Percentiles rank a stretch among this genome's conserved stretches.
Conservation (phyloP, 1,140 invertebrate species). For the Cydia amplana region DNA sequence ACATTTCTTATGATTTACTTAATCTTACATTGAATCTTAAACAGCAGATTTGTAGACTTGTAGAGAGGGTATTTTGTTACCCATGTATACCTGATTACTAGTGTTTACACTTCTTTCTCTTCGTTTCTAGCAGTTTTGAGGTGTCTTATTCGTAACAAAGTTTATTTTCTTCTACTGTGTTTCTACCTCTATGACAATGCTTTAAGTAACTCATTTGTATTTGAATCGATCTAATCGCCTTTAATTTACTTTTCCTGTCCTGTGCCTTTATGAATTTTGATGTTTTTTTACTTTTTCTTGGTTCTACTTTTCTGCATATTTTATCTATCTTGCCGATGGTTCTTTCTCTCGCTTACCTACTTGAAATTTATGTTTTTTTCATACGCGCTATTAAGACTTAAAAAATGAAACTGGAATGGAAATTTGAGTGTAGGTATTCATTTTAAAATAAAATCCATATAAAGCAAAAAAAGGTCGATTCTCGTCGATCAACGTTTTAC, state of each 20-base stretch:
- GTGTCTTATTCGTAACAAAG: too few relatives aligned
- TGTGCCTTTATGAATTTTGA: not conserved
- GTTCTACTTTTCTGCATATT: not conserved
- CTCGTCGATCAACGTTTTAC: too few relatives aligned
- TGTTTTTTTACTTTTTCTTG: not conserved
- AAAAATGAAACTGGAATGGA: slow-evolving; percentile 13
- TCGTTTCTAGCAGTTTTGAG: too few relatives aligned
- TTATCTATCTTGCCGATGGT: not conserved
- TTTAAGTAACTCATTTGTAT: not conserved
- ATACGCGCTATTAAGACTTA: not conserved
- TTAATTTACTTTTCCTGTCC: not conserved
- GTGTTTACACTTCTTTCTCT: not conserved
- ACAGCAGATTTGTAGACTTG: too few relatives aligned
- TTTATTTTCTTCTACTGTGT: too few relatives aligned
- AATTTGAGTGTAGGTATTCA: not conserved
- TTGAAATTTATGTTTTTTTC: slow-evolving; percentile 6
- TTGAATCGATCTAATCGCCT: not conserved
- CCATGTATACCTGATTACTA: not conserved
- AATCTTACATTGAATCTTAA: too few relatives aligned
- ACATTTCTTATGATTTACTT: not conserved
- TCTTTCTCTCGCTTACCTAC: not conserved
- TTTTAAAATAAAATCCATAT: not conserved
- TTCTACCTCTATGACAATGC: not conserved
- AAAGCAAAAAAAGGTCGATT: too few relatives aligned
- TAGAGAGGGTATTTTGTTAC: too few relatives aligned